Evolutionary conservation across 2,888 invertebrate genomes (phyloP), one percentile per base, ranked within the genome.

Genomic region (Plusia festucae): DNA sequence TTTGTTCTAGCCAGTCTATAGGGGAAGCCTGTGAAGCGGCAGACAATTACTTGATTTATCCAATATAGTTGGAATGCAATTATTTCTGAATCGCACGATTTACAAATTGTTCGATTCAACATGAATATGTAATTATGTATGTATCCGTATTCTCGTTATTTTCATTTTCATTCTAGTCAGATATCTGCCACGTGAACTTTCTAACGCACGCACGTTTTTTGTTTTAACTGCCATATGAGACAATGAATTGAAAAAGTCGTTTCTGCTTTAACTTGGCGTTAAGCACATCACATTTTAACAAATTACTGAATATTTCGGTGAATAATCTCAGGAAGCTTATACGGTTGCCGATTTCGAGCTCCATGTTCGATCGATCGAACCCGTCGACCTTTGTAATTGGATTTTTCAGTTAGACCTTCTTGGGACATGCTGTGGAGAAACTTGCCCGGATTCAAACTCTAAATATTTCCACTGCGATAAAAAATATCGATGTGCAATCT

Each of bases 401-500:
- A 49, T 49, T 49, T 49, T 49, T 18, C 46, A 20, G 46, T 49
- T 11, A 49, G 20, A 4, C 46, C 46, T 49, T 46, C 46, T 18
- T 20, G 46, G 18, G 18, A 13, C 11, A 49, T 49, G 18, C 11
- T 11, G 46, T 11, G 46, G 11, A 18, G 18, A 49, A 49, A 49
- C 20, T 30, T 4, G 7, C 16, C 16, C 0, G 8, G 11, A 46
- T 55, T 46, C 11, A 22, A 6, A 16, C 11, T n/a, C 11, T 9
- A 44, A n/a, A 46, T 55, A 51, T 44, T 18, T 11, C 0, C 1
- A 53, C 18, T 22, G 6, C 20, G 18, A 53, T 53, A 64, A 49
- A 70, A 44, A 6, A 54, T 44, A 57, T 56, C 51, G 53, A 58
- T 57, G 40, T 51, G 53, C 53, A 73, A 62, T 68, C 57, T 52